Base-by-base conservation (phyloP, 2,888 invertebrate genomes). In the Ceraclea dissimilis region DNA sequence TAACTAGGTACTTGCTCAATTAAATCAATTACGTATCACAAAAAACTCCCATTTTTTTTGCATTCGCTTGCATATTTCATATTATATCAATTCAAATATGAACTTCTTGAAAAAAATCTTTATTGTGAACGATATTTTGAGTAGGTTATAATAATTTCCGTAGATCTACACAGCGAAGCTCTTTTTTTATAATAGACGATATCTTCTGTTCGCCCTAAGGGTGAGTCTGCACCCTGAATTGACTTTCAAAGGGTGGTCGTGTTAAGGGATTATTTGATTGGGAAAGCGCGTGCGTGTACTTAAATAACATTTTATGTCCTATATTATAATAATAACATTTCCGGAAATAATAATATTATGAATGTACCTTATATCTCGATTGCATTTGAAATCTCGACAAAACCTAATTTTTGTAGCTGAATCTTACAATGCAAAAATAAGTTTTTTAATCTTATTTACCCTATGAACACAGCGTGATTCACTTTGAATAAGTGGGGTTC, bases 261-360 rank as follows among this genome's bases (percentile, higher is more conserved):
- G 48, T 48, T 2, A 20, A 48, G 22, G 11, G 48, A 20, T 48
- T 20, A 48, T 48, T 48, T 48, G 48, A 48, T 48, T 48, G 48
- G 17, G 48, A 13, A 21, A 48, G 22, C 20, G 48, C 20, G 22
- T 21, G 20, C 11, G 48, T 48, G 11, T 48, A 39, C 39, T 39
- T 39, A 39, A 39, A 39, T 39, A 39, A 39, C 4, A 8, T 39
- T 39, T 39, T 39, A 39, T 39, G 39, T 39, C 16, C 39, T 16
- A 39, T 5, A n/a, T n/a, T 39, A 39, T 16, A 39, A 16, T 16
- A 39, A 8, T 8, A 16, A 13, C 39, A n/a, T n/a, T n/a, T n/a
- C n/a, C n/a, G 39, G 13, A 13, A 39, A n/a, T 39, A 39, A 8
- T 5, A 39, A 39, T n/a, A n/a, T n/a, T n/a, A n/a, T n/a, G n/a